A percentile compares a stretch with the other conserved stretches of the same genome.
Evolutionary conservation across 2,113 vertebrate species (phyloP).

Genomic region (Sitta europaea): DNA sequence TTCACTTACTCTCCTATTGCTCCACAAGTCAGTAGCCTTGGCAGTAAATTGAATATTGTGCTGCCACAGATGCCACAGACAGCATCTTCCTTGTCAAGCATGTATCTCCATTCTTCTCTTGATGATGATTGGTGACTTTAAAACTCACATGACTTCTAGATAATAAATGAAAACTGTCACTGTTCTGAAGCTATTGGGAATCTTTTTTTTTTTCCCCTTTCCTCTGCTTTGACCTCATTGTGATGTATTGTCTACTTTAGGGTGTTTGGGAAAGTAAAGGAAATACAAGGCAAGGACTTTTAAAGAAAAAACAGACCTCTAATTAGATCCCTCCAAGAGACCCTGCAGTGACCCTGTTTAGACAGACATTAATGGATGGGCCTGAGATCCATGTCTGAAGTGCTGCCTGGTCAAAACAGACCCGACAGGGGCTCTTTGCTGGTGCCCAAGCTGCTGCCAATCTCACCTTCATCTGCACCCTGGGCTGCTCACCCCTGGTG

Average conservation of each 20-base stretch:
- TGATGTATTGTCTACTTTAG: constrained; percentile 67
- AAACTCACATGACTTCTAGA: constrained; percentile 46
- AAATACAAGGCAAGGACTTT: constrained; percentile 52
- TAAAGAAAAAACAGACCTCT: constrained; percentile 63
- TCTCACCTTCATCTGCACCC: background rate
- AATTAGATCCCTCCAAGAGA: constrained; percentile 47
- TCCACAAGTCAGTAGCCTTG: constrained; percentile 32
- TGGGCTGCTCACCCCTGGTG: background rate
- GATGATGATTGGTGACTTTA: constrained; percentile 64
- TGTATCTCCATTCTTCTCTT: constrained; percentile 48
- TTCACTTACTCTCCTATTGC: constrained; percentile 21
- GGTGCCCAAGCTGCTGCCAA: background rate
- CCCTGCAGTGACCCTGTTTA: constrained; percentile 43
- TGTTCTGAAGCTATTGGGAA: constrained; percentile 16
- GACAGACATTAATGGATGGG: constrained; percentile 33
- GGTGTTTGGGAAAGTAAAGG: constrained; percentile 57
- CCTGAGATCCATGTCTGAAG: background rate
- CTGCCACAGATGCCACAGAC: background rate
- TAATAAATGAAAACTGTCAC: constrained; percentile 67
- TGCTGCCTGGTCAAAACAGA: background rate
- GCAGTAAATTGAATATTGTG: constrained; percentile 56
- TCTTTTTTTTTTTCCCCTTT: background rate
- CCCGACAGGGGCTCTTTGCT: background rate
- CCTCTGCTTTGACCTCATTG: constrained; percentile 60
- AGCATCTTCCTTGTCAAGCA: constrained; percentile 58